phyloP scores from a whole-genome alignment of 2,113 vertebrate genomes.

The Microcebus jonahi region DNA sequence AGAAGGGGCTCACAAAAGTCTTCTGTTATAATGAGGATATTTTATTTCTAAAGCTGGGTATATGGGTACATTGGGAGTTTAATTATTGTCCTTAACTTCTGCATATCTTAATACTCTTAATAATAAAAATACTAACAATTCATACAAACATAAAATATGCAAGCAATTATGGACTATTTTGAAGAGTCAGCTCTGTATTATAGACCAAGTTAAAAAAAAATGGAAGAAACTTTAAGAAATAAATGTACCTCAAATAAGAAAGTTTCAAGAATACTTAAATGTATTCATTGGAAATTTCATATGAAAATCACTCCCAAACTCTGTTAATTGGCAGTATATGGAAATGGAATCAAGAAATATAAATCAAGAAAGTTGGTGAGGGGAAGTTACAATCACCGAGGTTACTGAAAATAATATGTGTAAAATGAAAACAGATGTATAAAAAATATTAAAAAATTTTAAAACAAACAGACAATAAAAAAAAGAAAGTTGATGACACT shows the following conservation, averaged over 20 bases:
- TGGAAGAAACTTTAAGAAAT: background rate
- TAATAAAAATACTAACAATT: background rate
- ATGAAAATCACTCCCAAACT: background rate
- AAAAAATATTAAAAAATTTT: too few relatives aligned
- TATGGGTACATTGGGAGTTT: background rate
- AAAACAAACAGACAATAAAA: too few relatives aligned
- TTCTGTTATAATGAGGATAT: background rate
- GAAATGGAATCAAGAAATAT: background rate
- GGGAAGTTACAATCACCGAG: too few relatives aligned
- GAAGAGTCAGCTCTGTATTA: background rate
- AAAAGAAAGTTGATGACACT: background rate
- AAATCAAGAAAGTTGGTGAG: background rate
- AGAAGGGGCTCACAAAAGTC: background rate
- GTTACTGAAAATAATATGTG: too few relatives aligned
- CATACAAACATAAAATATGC: background rate
- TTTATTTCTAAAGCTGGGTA: constrained; percentile 1
- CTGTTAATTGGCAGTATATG: background rate
- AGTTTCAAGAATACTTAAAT: background rate
- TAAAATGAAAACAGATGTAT: too few relatives aligned
- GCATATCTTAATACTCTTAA: background rate
- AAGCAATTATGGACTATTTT: background rate
- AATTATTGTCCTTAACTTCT: background rate
- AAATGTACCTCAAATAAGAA: background rate
- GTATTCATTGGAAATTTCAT: background rate
- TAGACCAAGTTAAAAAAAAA: background rate